Conservation (phyloP, 2,888 invertebrate genomes). For the Notodonta ziczac region DNA sequence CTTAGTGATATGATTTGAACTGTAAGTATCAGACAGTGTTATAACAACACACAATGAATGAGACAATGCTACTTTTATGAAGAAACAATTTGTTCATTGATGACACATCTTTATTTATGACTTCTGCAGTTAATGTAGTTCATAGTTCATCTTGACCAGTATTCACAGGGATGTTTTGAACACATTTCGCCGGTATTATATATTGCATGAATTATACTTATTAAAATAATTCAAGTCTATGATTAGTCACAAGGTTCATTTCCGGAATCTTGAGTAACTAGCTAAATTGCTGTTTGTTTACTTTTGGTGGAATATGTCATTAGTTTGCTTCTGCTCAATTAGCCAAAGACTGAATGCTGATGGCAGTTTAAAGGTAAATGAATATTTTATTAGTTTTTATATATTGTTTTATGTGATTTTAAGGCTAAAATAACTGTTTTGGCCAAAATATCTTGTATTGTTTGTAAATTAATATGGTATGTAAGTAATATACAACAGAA, state of each 20-base stretch:
- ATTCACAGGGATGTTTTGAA: no score
- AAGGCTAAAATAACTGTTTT: no score
- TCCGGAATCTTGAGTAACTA: slow-evolving; percentile 5
- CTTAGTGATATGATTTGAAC: background rate
- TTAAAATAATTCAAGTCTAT: no score
- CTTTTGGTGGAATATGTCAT: slow-evolving; percentile 10
- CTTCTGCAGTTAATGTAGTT: slow-evolving; percentile 6
- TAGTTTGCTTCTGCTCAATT: slow-evolving; percentile 64
- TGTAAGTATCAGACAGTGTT: background rate
- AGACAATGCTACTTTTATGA: slow-evolving; percentile 4
- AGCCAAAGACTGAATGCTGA: slow-evolving; percentile 73
- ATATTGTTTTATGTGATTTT: background rate
- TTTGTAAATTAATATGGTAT: no score
- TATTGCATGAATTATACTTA: no score
- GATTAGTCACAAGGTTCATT: no score
- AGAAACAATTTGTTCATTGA: slow-evolving; percentile 5
- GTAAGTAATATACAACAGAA: no score
- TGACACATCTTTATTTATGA: slow-evolving; percentile 16
- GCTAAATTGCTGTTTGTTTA: slow-evolving; percentile 16
- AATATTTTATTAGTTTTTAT: background rate
- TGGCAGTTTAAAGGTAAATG: slow-evolving; percentile 31
- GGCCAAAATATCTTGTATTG: no score
- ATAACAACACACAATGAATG: background rate
- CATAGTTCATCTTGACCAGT: no score
- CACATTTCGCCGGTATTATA: no score